Evolutionary conservation across 2,113 vertebrate species (phyloP).

Genomic region (Nerophis lumbriciformis): DNA sequence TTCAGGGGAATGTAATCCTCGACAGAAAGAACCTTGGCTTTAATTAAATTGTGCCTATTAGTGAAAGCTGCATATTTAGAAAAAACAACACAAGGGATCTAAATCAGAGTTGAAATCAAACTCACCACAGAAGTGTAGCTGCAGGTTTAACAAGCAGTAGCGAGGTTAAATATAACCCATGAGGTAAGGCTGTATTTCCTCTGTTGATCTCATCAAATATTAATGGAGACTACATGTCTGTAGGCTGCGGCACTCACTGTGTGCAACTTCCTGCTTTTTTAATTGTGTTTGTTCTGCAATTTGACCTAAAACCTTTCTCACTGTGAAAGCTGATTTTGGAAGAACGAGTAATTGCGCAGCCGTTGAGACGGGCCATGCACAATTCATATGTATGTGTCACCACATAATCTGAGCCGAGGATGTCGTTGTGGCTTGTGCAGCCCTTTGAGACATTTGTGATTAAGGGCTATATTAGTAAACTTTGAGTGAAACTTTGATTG

Average conservation of each 20-base stretch:
- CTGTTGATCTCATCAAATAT: conserved; percentile 30
- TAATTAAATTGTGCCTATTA: neutral
- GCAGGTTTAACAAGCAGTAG: neutral
- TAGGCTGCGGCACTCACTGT: conserved; percentile 35
- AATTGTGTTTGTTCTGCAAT: conserved; percentile 47
- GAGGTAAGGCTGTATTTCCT: conserved; percentile 5
- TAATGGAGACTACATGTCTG: conserved; percentile 14
- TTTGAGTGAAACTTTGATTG: too few species aligned
- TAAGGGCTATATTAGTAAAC: too few species aligned
- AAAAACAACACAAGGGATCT: neutral
- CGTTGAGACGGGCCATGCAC: neutral
- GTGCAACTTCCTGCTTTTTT: conserved; percentile 43
- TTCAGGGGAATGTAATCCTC: conserved; percentile 25
- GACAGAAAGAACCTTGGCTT: conserved; percentile 2
- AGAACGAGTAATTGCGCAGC: neutral
- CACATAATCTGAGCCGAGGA: too few species aligned
- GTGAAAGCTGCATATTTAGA: neutral
- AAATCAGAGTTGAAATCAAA: neutral
- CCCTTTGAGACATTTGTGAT: too few species aligned
- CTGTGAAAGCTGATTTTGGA: conserved; percentile 28
- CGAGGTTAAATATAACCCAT: conserved; percentile 11
- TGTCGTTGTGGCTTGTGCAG: too few species aligned
- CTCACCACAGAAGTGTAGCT: neutral
- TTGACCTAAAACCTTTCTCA: conserved; percentile 29
- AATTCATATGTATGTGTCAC: neutral